These are phyloP conservation scores for Yponomeuta cagnagella DNA, from an alignment of 2,888 invertebrate genomes.

Conservation along the genomic window DNA sequence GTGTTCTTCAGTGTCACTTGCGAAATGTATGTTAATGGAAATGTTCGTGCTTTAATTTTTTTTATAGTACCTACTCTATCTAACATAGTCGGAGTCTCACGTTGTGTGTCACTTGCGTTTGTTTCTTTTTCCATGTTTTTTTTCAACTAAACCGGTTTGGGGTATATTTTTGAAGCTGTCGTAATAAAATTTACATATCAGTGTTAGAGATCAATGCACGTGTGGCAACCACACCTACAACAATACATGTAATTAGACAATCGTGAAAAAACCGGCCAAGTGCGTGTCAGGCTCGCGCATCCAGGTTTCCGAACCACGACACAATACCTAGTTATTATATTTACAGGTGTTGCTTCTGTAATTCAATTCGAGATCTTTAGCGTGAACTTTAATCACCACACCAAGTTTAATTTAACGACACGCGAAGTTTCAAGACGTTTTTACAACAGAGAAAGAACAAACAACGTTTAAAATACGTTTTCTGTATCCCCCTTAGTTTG, in stretches of 20 bases:
- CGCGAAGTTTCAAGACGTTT: too few species aligned
- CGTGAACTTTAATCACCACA: too few species aligned
- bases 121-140: slow-evolving; percentile 45
- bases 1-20: neutral
- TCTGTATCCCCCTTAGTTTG: too few species aligned
- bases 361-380: too few species aligned
- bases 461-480: too few species aligned
- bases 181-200: slow-evolving; percentile 72
- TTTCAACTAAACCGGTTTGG: slow-evolving; percentile 60
- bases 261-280: neutral
- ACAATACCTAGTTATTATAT: too few species aligned
- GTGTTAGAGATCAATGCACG: slow-evolving; percentile 53
- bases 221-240: slow-evolving; percentile 25
- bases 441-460: too few species aligned
- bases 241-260: slow-evolving; percentile 8
- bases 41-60: neutral
- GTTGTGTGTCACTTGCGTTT: slow-evolving; percentile 58
- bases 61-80: neutral
- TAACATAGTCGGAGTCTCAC: neutral
- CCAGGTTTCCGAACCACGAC: too few species aligned
- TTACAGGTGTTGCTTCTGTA: too few species aligned
- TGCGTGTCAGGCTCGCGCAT: too few species aligned
- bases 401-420: too few species aligned
- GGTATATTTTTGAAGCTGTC: slow-evolving; percentile 58
- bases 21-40: slow-evolving; percentile 11